These are phyloP conservation scores for Papilio protenor DNA, from an alignment of 2,888 invertebrate species.

Conservation along the genomic window DNA sequence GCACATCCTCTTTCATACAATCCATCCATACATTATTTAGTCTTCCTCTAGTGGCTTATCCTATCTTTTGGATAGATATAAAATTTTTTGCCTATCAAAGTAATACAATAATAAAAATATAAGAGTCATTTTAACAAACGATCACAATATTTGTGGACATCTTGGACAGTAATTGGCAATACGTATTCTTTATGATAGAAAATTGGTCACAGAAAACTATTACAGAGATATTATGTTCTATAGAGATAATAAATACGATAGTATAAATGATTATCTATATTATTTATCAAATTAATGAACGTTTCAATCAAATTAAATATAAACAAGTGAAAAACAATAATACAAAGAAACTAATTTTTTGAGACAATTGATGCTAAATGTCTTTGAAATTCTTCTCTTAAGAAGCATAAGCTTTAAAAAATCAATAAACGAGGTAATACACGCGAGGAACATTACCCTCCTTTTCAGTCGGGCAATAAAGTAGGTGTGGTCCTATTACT, in stretches of 20 bases:
- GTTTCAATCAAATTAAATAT: no score
- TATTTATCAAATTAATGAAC: no score
- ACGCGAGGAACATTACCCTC: neutral
- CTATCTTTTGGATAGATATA: no score
- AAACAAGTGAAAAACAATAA: no score
- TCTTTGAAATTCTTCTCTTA: neutral
- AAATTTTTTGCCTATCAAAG: neutral
- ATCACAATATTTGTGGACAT: neutral
- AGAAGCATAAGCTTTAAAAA: neutral
- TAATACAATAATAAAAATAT: no score
- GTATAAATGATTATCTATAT: no score
- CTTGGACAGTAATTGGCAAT: conserved; percentile 11
- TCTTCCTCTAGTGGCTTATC: no score
- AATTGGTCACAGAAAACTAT: conserved; percentile 6
- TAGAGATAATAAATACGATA: neutral
- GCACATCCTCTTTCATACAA: no score
- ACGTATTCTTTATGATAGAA: neutral
- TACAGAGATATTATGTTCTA: neutral
- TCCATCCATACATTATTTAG: no score
- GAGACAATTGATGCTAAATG: no score
- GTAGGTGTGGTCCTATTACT: neutral
- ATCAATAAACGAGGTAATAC: neutral
- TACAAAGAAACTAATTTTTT: no score
- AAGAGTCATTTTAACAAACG: neutral
- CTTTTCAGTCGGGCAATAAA: conserved; percentile 3